Evolutionary conservation across 2,888 invertebrate genomes (phyloP).

Genomic region (Tenthredo distinguenda): DNA sequence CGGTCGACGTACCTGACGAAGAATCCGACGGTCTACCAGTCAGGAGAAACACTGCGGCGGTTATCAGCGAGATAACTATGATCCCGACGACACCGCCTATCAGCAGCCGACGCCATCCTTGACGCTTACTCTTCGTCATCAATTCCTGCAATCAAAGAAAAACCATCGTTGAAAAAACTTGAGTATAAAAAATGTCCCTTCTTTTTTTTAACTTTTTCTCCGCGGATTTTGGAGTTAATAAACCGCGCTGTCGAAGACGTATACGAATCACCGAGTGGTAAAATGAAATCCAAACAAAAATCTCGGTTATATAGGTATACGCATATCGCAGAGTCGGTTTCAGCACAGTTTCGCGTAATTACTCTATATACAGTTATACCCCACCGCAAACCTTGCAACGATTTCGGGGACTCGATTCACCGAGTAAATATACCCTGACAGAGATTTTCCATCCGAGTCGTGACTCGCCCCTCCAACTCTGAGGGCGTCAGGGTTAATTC

Average conservation of each 20-base stretch:
- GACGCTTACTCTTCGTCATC: slow-evolving; percentile 75
- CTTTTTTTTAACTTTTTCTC: neutral
- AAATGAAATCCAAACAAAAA: slow-evolving; percentile 18
- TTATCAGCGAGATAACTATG: slow-evolving; percentile 82
- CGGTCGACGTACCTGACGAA: slow-evolving; percentile 66
- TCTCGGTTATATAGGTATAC: too few species aligned
- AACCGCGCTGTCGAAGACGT: neutral
- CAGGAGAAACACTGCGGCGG: slow-evolving; percentile 82
- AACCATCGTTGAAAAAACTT: too few species aligned
- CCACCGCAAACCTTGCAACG: too few species aligned
- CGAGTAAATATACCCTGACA: too few species aligned
- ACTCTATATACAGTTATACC: too few species aligned
- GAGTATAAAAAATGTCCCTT: too few species aligned
- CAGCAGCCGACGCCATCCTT: slow-evolving; percentile 73
- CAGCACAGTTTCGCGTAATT: too few species aligned
- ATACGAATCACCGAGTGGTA: neutral
- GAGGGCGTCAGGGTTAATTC: too few species aligned
- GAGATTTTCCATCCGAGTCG: too few species aligned
- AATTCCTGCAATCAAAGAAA: slow-evolving; percentile 67
- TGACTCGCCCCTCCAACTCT: too few species aligned
- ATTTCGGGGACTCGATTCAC: too few species aligned
- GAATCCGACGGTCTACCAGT: slow-evolving; percentile 72
- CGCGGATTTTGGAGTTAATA: neutral
- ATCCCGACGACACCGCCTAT: slow-evolving; percentile 79
- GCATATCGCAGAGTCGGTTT: too few species aligned